Conservation (phyloP, 2,113 vertebrate species). For the Cygnus buccinator region DNA sequence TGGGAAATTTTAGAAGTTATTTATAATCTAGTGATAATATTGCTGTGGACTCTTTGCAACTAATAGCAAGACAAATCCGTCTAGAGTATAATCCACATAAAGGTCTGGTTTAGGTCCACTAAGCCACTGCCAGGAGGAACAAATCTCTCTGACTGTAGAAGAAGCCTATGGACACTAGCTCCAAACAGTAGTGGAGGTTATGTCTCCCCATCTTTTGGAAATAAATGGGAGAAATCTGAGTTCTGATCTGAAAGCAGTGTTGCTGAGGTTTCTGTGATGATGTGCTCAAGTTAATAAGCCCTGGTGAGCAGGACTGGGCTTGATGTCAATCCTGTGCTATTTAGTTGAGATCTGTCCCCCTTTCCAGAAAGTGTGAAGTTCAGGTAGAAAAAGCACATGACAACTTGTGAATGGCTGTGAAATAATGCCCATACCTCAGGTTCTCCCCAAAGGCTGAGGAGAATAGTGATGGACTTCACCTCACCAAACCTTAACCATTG, state of each 20-base stretch:
- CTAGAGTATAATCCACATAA: neutral
- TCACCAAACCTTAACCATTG: neutral
- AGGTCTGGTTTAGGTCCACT: neutral
- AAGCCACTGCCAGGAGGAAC: neutral
- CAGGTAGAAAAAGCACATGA: neutral
- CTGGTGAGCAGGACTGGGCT: neutral
- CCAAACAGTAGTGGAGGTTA: rapidly evolving
- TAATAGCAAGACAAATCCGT: neutral
- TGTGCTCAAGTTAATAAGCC: neutral
- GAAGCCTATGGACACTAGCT: neutral
- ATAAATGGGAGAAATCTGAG: neutral
- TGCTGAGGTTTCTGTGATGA: neutral
- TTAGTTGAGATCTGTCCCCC: neutral
- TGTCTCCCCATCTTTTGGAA: neutral
- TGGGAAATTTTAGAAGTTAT: neutral
- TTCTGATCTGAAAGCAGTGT: neutral
- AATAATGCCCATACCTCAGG: neutral
- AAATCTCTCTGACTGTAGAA: neutral
- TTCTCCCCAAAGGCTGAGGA: neutral
- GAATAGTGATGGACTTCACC: neutral
- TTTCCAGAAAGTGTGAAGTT: neutral
- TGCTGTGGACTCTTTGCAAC: neutral
- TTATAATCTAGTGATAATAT: neutral
- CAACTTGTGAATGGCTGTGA: neutral
- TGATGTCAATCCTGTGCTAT: neutral